These are phyloP conservation scores for Arenaria interpres DNA, from an alignment of 2,113 vertebrate genomes.

Conservation along the genomic window DNA sequence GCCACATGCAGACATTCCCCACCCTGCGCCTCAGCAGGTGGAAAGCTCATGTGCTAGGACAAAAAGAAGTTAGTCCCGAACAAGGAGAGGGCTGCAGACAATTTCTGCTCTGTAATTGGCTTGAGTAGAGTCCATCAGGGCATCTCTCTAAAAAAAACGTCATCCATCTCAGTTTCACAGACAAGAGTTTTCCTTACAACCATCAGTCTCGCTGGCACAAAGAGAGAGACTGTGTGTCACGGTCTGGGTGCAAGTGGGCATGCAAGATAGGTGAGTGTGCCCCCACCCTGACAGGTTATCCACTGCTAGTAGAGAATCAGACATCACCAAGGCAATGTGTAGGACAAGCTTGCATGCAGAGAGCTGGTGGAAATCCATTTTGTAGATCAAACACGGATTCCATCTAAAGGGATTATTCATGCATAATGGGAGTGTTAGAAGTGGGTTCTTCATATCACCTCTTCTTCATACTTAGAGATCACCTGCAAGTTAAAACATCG, in stretches of 20 bases:
- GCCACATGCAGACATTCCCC: neutral
- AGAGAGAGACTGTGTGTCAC: neutral
- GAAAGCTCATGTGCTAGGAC: neutral
- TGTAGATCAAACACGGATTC: neutral
- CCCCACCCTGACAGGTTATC: neutral
- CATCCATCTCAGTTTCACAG: neutral
- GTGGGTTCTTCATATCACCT: neutral
- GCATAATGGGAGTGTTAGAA: neutral
- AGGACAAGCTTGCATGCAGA: neutral
- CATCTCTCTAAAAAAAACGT: neutral
- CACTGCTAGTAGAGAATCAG: neutral
- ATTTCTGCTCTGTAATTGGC: neutral
- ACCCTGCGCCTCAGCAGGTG: neutral
- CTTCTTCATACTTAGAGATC: neutral
- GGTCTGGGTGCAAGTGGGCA: neutral
- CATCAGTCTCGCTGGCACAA: neutral
- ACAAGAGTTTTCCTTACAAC: neutral
- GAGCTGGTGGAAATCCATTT: neutral
- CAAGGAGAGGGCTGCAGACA: neutral
- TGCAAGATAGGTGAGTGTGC: accelerated
- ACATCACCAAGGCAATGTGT: neutral
- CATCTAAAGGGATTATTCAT: neutral
- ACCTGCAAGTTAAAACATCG: neutral
- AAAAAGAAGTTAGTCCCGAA: neutral
- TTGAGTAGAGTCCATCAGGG: neutral